Percentiles rank a stretch among this genome's conserved stretches.
Conservation (phyloP, 2,797 vertebrate species). For the Enteromius radiatus region DNA sequence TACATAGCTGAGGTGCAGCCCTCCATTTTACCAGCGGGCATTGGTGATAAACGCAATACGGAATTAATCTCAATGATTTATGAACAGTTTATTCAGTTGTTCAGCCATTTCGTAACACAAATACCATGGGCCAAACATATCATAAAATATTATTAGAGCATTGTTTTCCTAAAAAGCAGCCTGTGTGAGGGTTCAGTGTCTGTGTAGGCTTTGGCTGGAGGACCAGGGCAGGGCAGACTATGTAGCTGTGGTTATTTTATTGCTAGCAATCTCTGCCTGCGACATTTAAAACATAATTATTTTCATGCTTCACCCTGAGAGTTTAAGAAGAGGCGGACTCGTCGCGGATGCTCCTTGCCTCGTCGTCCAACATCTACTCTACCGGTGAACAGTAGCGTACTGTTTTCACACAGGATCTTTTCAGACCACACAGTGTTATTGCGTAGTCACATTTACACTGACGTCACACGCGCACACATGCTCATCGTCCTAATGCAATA, state of each 20-base stretch:
- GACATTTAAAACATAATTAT: slow-evolving; percentile 75
- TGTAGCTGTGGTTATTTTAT: slow-evolving; percentile 72
- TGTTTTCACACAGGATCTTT: slow-evolving; percentile 2
- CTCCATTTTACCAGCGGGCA: slow-evolving; percentile 18
- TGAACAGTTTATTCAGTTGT: slow-evolving; percentile 36
- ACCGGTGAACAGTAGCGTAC: neutral
- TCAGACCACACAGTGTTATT: neutral
- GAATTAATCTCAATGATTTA: slow-evolving; percentile 41
- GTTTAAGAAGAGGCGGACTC: slow-evolving; percentile 53
- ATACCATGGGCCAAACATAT: slow-evolving; percentile 49
- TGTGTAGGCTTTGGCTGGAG: slow-evolving; percentile 49
- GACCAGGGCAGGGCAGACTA: slow-evolving; percentile 66
- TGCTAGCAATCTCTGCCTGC: slow-evolving; percentile 68
- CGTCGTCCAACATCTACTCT: neutral
- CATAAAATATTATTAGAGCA: slow-evolving; percentile 52
- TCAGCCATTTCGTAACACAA: slow-evolving; percentile 37
- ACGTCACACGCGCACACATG: slow-evolving; percentile 19
- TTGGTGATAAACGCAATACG: slow-evolving; percentile 11
- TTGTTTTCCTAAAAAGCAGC: slow-evolving; percentile 45
- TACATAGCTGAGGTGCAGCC: neutral
- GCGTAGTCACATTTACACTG: neutral
- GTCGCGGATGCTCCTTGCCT: neutral
- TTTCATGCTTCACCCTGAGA: slow-evolving; percentile 67
- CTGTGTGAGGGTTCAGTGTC: slow-evolving; percentile 42
- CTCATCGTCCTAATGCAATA: slow-evolving; percentile 31